Percentiles rank a stretch among this genome's conserved stretches.
Evolutionary conservation across 2,888 invertebrate species (phyloP).

Genomic region (Dermolepida albohirtum): DNA sequence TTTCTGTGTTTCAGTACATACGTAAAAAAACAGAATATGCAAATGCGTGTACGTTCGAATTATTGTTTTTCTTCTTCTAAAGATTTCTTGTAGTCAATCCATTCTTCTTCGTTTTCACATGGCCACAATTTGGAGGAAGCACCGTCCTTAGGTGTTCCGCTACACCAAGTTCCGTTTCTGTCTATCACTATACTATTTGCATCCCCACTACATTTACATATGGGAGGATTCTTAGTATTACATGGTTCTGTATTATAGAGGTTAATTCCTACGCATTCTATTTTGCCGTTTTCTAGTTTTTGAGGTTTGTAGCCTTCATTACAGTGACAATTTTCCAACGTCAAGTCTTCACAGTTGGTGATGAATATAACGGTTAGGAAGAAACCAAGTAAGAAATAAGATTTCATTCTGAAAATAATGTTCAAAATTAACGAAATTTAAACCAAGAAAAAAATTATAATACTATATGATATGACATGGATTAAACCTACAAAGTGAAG

Average conservation of each 20-base stretch:
- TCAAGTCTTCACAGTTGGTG: conserved; percentile 6
- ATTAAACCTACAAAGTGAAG: too few species aligned
- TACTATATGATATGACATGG: too few species aligned
- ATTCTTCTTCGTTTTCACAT: conserved; percentile 49
- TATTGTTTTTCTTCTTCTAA: conserved; percentile 2
- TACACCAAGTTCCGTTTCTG: conserved; percentile 46
- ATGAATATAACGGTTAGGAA: neutral
- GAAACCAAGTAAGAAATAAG: neutral
- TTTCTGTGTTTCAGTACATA: too few species aligned
- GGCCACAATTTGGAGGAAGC: conserved; percentile 42
- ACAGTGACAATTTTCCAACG: conserved; percentile 46
- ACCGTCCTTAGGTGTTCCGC: conserved; percentile 37
- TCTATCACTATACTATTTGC: conserved; percentile 47
- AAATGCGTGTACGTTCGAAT: too few species aligned
- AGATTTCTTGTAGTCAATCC: conserved; percentile 40
- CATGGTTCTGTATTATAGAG: conserved; percentile 42
- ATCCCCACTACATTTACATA: conserved; percentile 45
- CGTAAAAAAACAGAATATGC: too few species aligned
- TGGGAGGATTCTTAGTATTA: conserved; percentile 45
- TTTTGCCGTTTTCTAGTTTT: conserved; percentile 37
- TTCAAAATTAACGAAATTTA: too few species aligned
- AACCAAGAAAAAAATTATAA: too few species aligned
- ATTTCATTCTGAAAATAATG: conserved; percentile 24
- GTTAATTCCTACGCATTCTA: conserved; percentile 43
- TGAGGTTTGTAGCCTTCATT: conserved; percentile 42